Evolutionary conservation across 2,797 vertebrate species (phyloP).

Genomic region (Eremophila alpestris): DNA sequence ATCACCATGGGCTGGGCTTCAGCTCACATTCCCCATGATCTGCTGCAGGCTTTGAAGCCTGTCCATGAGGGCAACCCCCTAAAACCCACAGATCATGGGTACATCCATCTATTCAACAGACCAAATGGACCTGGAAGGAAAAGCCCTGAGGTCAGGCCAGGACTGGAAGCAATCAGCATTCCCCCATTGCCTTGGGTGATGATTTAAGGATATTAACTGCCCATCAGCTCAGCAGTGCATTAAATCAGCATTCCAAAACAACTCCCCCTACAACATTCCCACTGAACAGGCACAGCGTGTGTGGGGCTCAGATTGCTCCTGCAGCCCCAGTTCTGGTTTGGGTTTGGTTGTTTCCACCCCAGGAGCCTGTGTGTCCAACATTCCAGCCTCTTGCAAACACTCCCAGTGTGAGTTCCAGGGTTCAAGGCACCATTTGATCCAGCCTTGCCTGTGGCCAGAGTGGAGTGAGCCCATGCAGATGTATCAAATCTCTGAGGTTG

Average conservation of each 20-base stretch:
- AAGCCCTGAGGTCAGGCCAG: neutral
- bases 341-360: neutral
- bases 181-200: neutral
- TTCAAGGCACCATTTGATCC: no score
- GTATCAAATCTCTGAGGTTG: no score
- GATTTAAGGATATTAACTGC: neutral
- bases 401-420: no score
- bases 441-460: no score
- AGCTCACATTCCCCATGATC: neutral
- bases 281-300: neutral
- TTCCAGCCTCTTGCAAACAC: neutral
- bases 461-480: no score
- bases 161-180: neutral
- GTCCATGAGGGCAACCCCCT: neutral
- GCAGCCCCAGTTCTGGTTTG: neutral
- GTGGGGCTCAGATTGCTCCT: neutral
- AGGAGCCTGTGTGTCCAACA: neutral
- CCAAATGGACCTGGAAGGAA: neutral
- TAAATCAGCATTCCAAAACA: neutral
- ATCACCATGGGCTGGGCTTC: neutral
- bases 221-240: accelerated
- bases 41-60: neutral
- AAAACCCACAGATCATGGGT: neutral
- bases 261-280: neutral
- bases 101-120: neutral